Conservation (phyloP, 2,797 vertebrate genomes). For the Rhabdomys pumilio region DNA sequence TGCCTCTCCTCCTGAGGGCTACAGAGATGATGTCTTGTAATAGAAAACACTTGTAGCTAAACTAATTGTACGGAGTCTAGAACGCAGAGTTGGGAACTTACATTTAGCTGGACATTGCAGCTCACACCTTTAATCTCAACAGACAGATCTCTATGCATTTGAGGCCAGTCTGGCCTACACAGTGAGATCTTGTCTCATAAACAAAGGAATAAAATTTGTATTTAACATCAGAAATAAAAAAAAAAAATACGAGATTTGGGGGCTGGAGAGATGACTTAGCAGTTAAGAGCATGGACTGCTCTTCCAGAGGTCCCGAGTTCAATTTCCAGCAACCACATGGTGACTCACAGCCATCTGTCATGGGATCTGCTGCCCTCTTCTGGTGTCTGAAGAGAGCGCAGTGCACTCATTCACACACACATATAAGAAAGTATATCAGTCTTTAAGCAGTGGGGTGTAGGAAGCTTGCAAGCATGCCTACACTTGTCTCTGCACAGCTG, state of each 20-base stretch:
- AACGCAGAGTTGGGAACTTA: background rate
- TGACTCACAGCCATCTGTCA: background rate
- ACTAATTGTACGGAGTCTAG: rapidly evolving
- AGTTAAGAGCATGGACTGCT: background rate
- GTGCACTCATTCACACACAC: background rate
- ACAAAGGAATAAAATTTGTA: background rate
- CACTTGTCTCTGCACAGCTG: background rate
- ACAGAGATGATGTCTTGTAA: background rate
- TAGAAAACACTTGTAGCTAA: background rate
- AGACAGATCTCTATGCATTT: background rate
- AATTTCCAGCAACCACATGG: background rate
- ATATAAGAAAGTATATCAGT: background rate
- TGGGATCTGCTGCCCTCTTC: background rate
- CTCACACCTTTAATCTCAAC: background rate
- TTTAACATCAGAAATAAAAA: background rate
- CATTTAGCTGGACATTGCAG: background rate
- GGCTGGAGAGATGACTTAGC: background rate
- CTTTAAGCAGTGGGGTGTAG: background rate
- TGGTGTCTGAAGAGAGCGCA: background rate
- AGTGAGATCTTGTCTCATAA: background rate
- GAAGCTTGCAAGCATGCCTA: no score
- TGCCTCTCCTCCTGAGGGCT: background rate
- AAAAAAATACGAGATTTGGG: background rate
- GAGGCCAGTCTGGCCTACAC: background rate
- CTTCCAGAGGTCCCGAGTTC: background rate